Base-by-base conservation (phyloP, 2,797 vertebrate species). In the Pteropus rufus region DNA sequence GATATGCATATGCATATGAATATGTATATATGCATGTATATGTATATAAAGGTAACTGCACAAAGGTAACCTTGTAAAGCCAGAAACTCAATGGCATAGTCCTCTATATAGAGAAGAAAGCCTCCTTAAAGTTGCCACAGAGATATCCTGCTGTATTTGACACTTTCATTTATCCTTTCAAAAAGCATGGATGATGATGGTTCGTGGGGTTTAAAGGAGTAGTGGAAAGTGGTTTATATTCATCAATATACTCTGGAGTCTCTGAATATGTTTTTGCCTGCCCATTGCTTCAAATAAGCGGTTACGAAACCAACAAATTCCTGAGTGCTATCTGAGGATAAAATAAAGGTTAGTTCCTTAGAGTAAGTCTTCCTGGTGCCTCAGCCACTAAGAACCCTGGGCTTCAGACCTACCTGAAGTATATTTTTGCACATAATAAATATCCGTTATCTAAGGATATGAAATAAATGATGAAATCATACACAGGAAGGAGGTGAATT, bases 131-230 rank as follows among this genome's bases (percentile, higher is more conserved):
- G 4, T 26, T 56, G 7, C 34, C 18, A 88, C 34, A 93, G 6
- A 90, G 5, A 70, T 39, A 4, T 29, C 2, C 31, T 62, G 29
- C 18, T 86, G 10, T 2, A 44, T 5, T 15, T 58, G 21, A 91
- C 7, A 26, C 9, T 31, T 21, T 26, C 31, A 31, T 87, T 70
- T 19, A 70, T 64, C 54, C 10, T 84, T 72, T 91, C 73, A 81
- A 56, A 34, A 94, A 60, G 8, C 4, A 5, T 3, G 9, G 10
- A 4, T 39, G 21, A 5, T 56, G 0, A 69, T 49, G 46, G 46
- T 46, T 46, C 46, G 21, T 29, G 41, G 46, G 1, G 11, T 3
- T 0, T 7, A 14, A 7, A 0, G 1, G 1, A 3, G 2, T 31
- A 70, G 2, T 14, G 3, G 31, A 29, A 77, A 84, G 23, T 60